Evolutionary conservation across 2,888 invertebrate genomes (phyloP).

Genomic region (Hypselothyrea guttata): DNA sequence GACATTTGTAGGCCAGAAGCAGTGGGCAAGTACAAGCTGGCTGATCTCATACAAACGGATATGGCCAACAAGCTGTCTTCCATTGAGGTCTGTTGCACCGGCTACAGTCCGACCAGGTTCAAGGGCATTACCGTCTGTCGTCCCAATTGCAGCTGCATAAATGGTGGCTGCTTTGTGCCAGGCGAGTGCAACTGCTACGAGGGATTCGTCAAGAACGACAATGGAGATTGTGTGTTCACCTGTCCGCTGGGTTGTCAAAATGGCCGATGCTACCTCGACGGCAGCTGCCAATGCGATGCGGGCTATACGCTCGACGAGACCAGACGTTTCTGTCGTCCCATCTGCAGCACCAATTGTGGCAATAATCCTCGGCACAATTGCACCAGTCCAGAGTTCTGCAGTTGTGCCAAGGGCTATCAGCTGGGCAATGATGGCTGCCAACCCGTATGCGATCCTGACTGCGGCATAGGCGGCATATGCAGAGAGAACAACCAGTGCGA

Average conservation of each 20-base stretch:
- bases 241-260: conserved; percentile 84
- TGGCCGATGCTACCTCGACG: conserved; percentile 84
- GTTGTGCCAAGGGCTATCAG: conserved; percentile 82
- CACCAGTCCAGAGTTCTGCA: conserved; percentile 81
- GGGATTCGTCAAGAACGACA: conserved; percentile 78
- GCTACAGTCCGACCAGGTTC: conserved; percentile 83
- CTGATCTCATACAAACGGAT: conserved; percentile 66
- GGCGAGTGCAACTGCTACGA: conserved; percentile 78
- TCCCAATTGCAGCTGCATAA: conserved; percentile 76
- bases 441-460: conserved; percentile 78
- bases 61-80: conserved; percentile 84
- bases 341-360: conserved; percentile 82
- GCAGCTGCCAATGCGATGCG: conserved; percentile 86
- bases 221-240: conserved; percentile 79
- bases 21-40: conserved; percentile 67
- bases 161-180: conserved; percentile 76
- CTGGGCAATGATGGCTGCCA: conserved; percentile 76
- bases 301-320: conserved; percentile 85
- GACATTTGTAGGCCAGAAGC: conserved; percentile 57
- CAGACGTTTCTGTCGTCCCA: conserved; percentile 85
- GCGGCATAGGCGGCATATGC: conserved; percentile 84
- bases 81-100: conserved; percentile 88
- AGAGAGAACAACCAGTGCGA: conserved; percentile 84
- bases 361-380: conserved; percentile 75
- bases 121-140: conserved; percentile 62